phyloP scores from a whole-genome alignment of 2,888 invertebrate genomes.

The Seladonia tumulorum region DNA sequence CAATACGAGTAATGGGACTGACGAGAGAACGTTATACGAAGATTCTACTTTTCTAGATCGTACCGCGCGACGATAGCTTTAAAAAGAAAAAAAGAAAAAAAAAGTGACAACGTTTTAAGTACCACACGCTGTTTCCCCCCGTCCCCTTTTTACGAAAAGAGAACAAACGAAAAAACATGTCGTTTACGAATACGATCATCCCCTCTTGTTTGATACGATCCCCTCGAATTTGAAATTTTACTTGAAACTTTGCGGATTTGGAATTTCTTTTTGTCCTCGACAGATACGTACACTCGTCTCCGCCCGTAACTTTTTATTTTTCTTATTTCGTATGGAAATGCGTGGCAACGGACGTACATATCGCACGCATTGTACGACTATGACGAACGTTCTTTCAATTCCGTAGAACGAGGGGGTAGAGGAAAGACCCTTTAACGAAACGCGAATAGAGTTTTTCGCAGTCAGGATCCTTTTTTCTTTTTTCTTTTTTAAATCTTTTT shows the following conservation, averaged over 20 bases:
- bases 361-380: background rate
- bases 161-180: constrained; percentile 5
- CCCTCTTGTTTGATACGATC: constrained; percentile 47
- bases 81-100: constrained; percentile 9
- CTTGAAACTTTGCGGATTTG: background rate
- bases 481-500: constrained; percentile 26
- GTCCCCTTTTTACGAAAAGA: background rate
- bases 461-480: constrained; percentile 22
- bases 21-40: constrained; percentile 19
- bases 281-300: constrained; percentile 3
- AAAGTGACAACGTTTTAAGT: constrained; percentile 20
- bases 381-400: constrained; percentile 21
- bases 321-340: background rate
- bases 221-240: constrained; percentile 22
- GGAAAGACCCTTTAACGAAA: background rate
- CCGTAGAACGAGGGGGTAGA: background rate
- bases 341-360: background rate
- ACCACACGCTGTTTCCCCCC: background rate
- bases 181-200: constrained; percentile 36
- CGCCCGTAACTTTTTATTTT: constrained; percentile 1
- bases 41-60: constrained; percentile 29
- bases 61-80: constrained; percentile 50
- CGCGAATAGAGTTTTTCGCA: constrained; percentile 39
- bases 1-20: constrained; percentile 51
- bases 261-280: background rate